These are phyloP conservation scores for Hemiscyllium ocellatum DNA, from an alignment of 2,113 vertebrate genomes.

Conservation along the genomic window DNA sequence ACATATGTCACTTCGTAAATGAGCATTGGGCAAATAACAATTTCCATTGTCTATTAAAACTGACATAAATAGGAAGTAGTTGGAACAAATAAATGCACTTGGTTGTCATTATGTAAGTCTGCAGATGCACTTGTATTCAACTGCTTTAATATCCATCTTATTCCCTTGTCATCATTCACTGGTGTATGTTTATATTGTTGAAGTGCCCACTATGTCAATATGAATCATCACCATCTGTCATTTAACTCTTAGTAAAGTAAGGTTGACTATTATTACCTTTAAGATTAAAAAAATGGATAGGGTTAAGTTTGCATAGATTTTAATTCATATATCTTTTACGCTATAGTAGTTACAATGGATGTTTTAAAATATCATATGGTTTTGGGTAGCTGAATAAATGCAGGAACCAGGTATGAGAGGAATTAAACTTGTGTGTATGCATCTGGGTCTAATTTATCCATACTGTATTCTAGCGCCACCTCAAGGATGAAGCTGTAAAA, in stretches of 20 bases:
- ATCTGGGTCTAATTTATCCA: background rate
- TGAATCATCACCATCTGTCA: background rate
- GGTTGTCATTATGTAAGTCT: background rate
- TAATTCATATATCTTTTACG: background rate
- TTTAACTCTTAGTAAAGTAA: background rate
- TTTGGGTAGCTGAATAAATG: background rate
- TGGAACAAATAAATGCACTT: background rate
- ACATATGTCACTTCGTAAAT: background rate
- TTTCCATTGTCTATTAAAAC: background rate
- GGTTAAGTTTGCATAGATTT: background rate
- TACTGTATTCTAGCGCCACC: background rate
- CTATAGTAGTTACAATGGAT: background rate
- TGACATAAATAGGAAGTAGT: slow-evolving; percentile 3
- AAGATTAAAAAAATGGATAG: background rate
- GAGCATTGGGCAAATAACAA: background rate
- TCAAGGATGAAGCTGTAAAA: background rate
- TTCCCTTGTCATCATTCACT: background rate
- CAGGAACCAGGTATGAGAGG: background rate
- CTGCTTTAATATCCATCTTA: background rate
- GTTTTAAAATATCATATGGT: background rate
- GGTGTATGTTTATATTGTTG: background rate
- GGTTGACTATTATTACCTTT: background rate
- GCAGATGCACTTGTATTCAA: background rate
- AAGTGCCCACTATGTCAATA: background rate
- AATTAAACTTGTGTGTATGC: background rate